A percentile compares a stretch with the other conserved stretches of the same genome.
These are phyloP conservation scores for Sycobia sp. DNA, from an alignment of 1,140 invertebrate species.

Conservation along the genomic window DNA sequence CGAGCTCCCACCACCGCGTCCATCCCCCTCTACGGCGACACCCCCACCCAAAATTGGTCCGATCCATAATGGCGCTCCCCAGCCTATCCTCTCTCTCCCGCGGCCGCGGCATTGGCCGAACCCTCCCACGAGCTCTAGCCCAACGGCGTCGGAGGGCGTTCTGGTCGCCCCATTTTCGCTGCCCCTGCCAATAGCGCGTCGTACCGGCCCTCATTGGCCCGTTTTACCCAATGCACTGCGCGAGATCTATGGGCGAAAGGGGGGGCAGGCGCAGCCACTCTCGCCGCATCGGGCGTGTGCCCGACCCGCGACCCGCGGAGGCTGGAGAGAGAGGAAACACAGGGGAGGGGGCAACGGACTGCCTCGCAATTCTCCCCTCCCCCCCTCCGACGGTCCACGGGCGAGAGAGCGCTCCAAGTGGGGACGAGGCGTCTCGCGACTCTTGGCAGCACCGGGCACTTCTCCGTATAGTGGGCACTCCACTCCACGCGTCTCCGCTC, in stretches of 20 bases:
- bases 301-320: too few species aligned
- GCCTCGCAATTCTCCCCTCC: too few species aligned
- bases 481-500: constrained; percentile 49
- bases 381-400: constrained; percentile 19
- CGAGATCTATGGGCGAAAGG: too few species aligned
- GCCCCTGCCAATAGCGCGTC: constrained; percentile 28
- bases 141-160: background rate
- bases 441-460: constrained; percentile 60
- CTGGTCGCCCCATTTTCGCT: background rate
- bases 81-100: background rate
- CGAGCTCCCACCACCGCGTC: background rate
- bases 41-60: too few species aligned
- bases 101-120: background rate
- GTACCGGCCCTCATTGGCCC: constrained; percentile 41
- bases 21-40: background rate
- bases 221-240: too few species aligned
- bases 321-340: background rate
- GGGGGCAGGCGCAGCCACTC: too few species aligned
- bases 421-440: constrained; percentile 40
- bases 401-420: constrained; percentile 16
- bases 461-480: constrained; percentile 60
- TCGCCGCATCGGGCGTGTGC: too few species aligned
- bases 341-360: background rate
- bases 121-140: background rate
- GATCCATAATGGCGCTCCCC: too few species aligned